Evolutionary conservation across 1,140 invertebrate genomes (phyloP).

Genomic region (Aphelinus atriplicis): DNA sequence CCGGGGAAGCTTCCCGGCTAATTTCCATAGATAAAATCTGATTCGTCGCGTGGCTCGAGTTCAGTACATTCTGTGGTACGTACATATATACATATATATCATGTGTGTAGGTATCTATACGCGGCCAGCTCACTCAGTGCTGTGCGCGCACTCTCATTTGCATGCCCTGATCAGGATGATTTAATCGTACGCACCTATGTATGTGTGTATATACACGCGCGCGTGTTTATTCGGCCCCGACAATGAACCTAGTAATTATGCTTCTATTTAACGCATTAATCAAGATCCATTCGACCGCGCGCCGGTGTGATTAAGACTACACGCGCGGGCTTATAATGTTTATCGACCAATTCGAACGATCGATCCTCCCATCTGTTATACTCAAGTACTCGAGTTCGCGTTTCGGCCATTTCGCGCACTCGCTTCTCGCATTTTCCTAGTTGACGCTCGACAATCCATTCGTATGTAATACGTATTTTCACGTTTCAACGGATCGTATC

Average conservation of each 20-base stretch:
- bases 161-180: slow-evolving; percentile 18
- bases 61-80: no score
- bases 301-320: slow-evolving; percentile 26
- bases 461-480: no score
- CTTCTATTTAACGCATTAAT: slow-evolving; percentile 14
- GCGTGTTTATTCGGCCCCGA: no score
- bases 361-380: no score
- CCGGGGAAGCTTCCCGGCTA: slow-evolving; percentile 5
- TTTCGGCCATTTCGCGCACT: no score
- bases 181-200: slow-evolving; percentile 10
- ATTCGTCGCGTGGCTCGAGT: not conserved
- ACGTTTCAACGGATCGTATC: no score
- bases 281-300: slow-evolving; percentile 27
- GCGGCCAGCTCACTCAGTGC: not conserved
- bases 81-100: no score
- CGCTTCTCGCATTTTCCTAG: no score
- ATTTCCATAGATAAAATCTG: slow-evolving; percentile 38
- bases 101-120: no score
- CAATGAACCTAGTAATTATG: slow-evolving; percentile 5
- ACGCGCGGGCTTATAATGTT: not conserved
- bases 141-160: slow-evolving; percentile 16
- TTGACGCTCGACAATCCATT: no score
- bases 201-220: not conserved
- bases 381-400: no score
- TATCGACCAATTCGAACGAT: not conserved